These are phyloP conservation scores for Schizothorax lantsangensis DNA, from an alignment of 2,797 vertebrate species.

Conservation along the genomic window DNA sequence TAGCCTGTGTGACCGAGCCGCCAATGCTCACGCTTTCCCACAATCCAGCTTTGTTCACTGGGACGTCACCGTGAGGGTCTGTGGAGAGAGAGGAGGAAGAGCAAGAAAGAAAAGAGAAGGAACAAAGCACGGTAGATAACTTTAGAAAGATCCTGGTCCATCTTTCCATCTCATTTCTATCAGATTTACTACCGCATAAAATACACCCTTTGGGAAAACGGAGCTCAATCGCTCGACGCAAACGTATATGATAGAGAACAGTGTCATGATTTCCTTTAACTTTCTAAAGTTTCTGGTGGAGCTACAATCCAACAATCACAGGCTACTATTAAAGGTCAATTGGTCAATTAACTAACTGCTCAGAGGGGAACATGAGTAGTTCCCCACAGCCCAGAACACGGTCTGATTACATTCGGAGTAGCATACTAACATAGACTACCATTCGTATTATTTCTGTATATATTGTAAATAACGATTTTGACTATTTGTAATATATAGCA, in stretches of 20 bases:
- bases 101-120: conserved; percentile 25
- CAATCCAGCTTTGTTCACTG: conserved; percentile 76
- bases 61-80: conserved; percentile 64
- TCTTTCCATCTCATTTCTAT: conserved; percentile 67
- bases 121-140: conserved; percentile 48
- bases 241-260: background rate
- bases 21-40: conserved; percentile 67
- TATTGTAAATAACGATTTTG: background rate
- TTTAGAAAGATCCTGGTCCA: conserved; percentile 64
- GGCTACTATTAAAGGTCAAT: conserved; percentile 13
- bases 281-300: conserved; percentile 25
- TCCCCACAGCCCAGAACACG: background rate
- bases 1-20: conserved; percentile 77
- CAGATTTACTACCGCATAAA: conserved; percentile 61
- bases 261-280: background rate
- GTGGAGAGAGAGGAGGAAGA: conserved; percentile 42
- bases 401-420: background rate
- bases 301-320: conserved; percentile 22
- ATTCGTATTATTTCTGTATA: background rate
- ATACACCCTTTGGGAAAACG: background rate
- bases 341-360: background rate
- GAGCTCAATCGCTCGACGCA: background rate
- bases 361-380: background rate
- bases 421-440: background rate
- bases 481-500: background rate